A percentile compares a stretch with the other conserved stretches of the same genome.
Evolutionary conservation across 2,113 vertebrate species (phyloP).

Genomic region (Odontesthes bonariensis): DNA sequence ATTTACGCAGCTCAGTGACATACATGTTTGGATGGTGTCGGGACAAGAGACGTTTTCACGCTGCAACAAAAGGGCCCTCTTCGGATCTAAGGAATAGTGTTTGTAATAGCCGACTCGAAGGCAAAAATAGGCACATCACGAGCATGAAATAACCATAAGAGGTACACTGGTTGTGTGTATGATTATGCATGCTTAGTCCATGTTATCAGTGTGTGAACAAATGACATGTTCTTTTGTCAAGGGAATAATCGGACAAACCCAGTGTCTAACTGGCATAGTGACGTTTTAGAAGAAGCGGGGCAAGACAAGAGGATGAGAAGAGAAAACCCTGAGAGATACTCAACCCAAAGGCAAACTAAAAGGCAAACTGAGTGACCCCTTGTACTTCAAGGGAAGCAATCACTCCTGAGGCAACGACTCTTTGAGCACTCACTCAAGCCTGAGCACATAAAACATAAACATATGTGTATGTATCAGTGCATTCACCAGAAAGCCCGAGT

Average conservation of each 20-base stretch:
- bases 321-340: slow-evolving; percentile 23
- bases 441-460: slow-evolving; percentile 1
- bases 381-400: slow-evolving; percentile 51
- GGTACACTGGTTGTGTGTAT: slow-evolving; percentile 15
- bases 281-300: slow-evolving; percentile 52
- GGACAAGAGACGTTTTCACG: slow-evolving; percentile 1
- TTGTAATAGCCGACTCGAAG: slow-evolving; percentile 42
- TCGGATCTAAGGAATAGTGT: slow-evolving; percentile 27
- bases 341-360: slow-evolving; percentile 60
- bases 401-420: slow-evolving; percentile 39
- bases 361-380: slow-evolving; percentile 51
- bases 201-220: slow-evolving; percentile 31
- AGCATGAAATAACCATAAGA: slow-evolving; percentile 38
- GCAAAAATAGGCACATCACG: slow-evolving; percentile 47
- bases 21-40: slow-evolving; percentile 6
- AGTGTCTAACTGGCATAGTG: slow-evolving; percentile 28
- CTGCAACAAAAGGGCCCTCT: slow-evolving; percentile 14
- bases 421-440: slow-evolving; percentile 22
- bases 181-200: neutral
- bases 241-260: slow-evolving; percentile 38
- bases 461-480: slow-evolving; percentile 13
- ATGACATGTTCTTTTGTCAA: slow-evolving; percentile 47
- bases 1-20: slow-evolving; percentile 5
- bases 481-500: slow-evolving; percentile 48
- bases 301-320: slow-evolving; percentile 29